Base-by-base conservation (phyloP, 1,140 invertebrate species). In the Akabosia matsudoensis region DNA sequence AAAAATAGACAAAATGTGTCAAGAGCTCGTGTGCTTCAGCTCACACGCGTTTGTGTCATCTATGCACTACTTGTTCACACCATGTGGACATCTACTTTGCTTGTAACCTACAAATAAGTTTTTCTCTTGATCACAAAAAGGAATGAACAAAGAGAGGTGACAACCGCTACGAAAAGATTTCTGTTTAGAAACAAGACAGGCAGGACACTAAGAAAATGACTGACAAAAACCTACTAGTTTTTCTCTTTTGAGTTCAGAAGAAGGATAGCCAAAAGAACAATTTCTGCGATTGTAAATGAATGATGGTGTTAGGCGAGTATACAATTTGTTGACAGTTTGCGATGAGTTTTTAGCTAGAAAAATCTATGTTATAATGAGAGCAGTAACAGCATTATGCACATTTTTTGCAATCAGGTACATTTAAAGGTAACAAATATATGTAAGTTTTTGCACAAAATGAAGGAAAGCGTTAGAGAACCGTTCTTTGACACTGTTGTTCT, bases 91-190 rank as follows among this genome's bases (percentile, higher is more conserved):
- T 45, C n/a, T n/a, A n/a, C n/a, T n/a, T n/a, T n/a, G n/a, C n/a
- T n/a, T 61, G 54, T 7, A 4, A 4, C 54, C 4, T 22, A n/a
- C 10, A 7, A 67, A 31, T 31, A 67, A 67, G 61, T 30, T 28
- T 30, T 30, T 67, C 28, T 3, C 13, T 30, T 24, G 30, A 10
- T 10, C 7, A 4, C 10, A 67, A 67, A 30, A 18, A 67, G 31
- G 24, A 67, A 31, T 67, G 28, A 67, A 67, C 28, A 31, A 30
- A 61, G 26, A 30, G 10, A 67, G 61, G 61, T 67, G 61, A 67
- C 61, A 67, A 67, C 26, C 31, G n/a, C 61, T 30, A 67, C n/a
- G 30, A 67, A 67, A 31, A 67, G 61, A 67, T 28, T 67, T 67
- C 31, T 67, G 13, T 22, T 61, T 22, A 61, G 54, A 24, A 4